phyloP scores from a whole-genome alignment of 2,888 invertebrate genomes.

The Pelosia muscerda region DNA sequence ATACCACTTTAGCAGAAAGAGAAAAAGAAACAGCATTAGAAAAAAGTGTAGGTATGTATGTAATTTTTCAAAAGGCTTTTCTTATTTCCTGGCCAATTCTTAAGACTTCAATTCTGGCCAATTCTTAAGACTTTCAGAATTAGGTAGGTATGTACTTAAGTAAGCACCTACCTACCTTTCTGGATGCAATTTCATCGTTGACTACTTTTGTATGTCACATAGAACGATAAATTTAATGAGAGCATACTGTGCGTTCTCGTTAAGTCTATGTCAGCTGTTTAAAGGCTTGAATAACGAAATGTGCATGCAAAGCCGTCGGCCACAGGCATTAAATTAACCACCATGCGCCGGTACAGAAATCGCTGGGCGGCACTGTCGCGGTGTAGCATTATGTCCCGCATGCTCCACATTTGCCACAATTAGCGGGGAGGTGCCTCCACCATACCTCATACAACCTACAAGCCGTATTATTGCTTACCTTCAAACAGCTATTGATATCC shows the following conservation, averaged over 20 bases:
- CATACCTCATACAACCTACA: slow-evolving; percentile 40
- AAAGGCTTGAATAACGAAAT: slow-evolving; percentile 57
- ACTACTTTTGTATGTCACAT: slow-evolving; percentile 55
- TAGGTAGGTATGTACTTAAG: too few relatives aligned
- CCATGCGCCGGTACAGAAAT: slow-evolving; percentile 47
- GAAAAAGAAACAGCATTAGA: too few relatives aligned
- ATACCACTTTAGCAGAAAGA: background rate
- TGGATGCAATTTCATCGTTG: slow-evolving; percentile 17
- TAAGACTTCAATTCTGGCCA: too few relatives aligned
- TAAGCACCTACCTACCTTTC: background rate
- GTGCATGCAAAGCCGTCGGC: slow-evolving; percentile 56
- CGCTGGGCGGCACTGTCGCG: slow-evolving; percentile 51
- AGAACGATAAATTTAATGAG: slow-evolving; percentile 50
- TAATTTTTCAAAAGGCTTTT: background rate
- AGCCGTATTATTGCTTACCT: slow-evolving; percentile 35
- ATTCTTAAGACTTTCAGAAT: background rate
- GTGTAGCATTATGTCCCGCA: slow-evolving; percentile 76
- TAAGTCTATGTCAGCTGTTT: slow-evolving; percentile 53
- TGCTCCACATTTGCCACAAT: slow-evolving; percentile 72
- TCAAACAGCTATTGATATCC: slow-evolving; percentile 27
- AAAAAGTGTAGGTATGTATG: too few relatives aligned
- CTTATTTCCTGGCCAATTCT: background rate
- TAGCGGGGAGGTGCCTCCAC: slow-evolving; percentile 57
- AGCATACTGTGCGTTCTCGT: slow-evolving; percentile 57
- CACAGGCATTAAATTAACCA: slow-evolving; percentile 63